A percentile compares a stretch with the other conserved stretches of the same genome.
phyloP scores from a whole-genome alignment of 1,140 invertebrate genomes.

The Aphelenchoides besseyi region DNA sequence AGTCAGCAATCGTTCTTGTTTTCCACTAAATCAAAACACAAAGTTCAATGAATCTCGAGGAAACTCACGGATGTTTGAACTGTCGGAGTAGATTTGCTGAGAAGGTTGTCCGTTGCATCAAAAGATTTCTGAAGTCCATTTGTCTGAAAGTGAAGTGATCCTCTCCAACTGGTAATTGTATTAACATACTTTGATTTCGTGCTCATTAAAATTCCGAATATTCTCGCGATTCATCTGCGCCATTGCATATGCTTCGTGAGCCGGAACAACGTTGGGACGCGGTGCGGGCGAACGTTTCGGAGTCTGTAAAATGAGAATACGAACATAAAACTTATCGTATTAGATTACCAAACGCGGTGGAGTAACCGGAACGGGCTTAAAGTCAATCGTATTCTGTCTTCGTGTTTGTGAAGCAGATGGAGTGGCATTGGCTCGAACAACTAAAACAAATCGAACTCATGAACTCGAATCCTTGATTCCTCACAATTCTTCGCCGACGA shows the following conservation, averaged over 20 bases:
- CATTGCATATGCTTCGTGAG: background rate
- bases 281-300: constrained; percentile 6
- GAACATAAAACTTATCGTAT: background rate
- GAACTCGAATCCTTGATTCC: no score
- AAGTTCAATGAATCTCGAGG: background rate
- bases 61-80: background rate
- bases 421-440: background rate
- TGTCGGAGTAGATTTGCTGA: background rate
- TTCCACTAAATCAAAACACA: constrained; percentile 7
- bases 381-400: background rate
- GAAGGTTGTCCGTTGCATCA: background rate
- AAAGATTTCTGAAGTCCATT: background rate
- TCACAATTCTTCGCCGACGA: background rate
- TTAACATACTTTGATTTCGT: no score
- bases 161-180: background rate
- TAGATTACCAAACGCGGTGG: background rate
- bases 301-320: background rate
- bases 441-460: background rate
- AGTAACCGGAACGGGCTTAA: background rate
- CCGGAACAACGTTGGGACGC: constrained; percentile 12
- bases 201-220: constrained; percentile 1
- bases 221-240: constrained; percentile 6
- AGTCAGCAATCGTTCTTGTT: background rate
- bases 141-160: background rate
- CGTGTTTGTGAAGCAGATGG: background rate